These are phyloP conservation scores for Aromia moschata DNA, from an alignment of 2,888 invertebrate genomes.

Conservation along the genomic window DNA sequence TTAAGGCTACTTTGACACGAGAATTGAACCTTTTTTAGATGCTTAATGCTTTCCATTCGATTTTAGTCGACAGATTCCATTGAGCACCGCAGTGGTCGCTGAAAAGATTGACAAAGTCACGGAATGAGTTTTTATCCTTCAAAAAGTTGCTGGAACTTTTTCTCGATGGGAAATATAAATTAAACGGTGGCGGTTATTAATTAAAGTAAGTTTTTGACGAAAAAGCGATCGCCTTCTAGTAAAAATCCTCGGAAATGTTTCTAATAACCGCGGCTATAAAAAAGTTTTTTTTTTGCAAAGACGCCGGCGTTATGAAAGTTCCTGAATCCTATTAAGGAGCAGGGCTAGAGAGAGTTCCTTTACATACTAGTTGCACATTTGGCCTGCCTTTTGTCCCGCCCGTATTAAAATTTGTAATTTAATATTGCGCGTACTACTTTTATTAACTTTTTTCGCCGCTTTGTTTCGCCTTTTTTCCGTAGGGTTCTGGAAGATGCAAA, in stretches of 20 bases:
- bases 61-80: too few relatives aligned
- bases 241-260: constrained; percentile 22
- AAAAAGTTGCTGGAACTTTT: constrained; percentile 4
- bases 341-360: constrained; percentile 42
- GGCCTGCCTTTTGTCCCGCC: constrained; percentile 42
- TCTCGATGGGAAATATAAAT: constrained; percentile 17
- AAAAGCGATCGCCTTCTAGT: constrained; percentile 17
- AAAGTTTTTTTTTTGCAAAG: constrained; percentile 35
- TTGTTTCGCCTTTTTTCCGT: constrained; percentile 33
- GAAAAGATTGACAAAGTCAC: background rate
- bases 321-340: constrained; percentile 49
- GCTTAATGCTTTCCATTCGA: too few relatives aligned
- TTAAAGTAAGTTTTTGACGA: constrained; percentile 12
- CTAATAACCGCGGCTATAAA: constrained; percentile 36
- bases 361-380: constrained; percentile 48
- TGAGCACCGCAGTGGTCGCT: too few relatives aligned
- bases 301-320: constrained; percentile 43
- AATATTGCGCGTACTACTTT: constrained; percentile 49
- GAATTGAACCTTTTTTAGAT: too few relatives aligned
- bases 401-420: constrained; percentile 56
- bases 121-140: constrained; percentile 16
- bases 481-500: constrained; percentile 28
- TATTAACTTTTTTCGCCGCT: constrained; percentile 45
- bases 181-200: constrained; percentile 18
- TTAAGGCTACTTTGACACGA: too few relatives aligned